A percentile compares a stretch with the other conserved stretches of the same genome.
Conservation (phyloP, 2,113 vertebrate genomes). For the Pteruthius melanotis region DNA sequence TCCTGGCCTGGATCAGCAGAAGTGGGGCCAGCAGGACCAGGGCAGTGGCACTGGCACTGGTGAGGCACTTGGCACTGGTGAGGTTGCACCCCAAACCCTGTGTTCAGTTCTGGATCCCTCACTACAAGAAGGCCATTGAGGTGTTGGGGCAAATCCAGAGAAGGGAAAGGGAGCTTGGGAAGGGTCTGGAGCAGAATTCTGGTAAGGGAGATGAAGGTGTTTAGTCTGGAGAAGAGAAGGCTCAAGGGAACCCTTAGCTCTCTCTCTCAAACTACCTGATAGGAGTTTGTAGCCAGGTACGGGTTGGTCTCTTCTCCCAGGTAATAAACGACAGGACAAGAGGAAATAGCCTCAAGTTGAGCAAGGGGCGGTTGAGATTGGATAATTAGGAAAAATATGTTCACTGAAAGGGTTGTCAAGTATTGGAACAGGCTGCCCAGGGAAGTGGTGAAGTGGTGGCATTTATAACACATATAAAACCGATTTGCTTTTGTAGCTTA, state of each 20-base stretch:
- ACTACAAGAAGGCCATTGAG: not conserved
- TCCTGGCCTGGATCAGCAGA: not conserved
- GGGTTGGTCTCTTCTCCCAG: not conserved
- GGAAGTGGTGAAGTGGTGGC: not conserved
- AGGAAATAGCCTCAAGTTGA: not conserved
- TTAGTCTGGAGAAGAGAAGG: not conserved
- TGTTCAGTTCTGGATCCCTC: not conserved
- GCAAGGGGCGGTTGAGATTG: too few relatives aligned
- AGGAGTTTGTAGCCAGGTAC: too few relatives aligned
- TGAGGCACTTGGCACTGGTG: accelerated
- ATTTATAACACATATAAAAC: too few relatives aligned
- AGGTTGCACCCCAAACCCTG: not conserved
- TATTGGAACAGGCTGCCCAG: not conserved
- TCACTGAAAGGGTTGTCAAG: not conserved
- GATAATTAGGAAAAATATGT: not conserved
- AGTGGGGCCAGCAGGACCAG: not conserved
- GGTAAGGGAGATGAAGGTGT: not conserved
- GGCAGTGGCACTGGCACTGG: accelerated
- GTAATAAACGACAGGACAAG: not conserved
- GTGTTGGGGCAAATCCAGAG: not conserved
- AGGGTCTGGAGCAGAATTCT: not conserved
- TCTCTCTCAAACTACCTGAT: not conserved
- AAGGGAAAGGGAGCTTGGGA: accelerated
- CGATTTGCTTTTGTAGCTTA: not conserved
- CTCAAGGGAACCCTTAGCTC: not conserved